Evolutionary conservation across 2,113 vertebrate genomes (phyloP), one percentile per base, ranked within the genome.

Genomic region (Chaetops frenatus): DNA sequence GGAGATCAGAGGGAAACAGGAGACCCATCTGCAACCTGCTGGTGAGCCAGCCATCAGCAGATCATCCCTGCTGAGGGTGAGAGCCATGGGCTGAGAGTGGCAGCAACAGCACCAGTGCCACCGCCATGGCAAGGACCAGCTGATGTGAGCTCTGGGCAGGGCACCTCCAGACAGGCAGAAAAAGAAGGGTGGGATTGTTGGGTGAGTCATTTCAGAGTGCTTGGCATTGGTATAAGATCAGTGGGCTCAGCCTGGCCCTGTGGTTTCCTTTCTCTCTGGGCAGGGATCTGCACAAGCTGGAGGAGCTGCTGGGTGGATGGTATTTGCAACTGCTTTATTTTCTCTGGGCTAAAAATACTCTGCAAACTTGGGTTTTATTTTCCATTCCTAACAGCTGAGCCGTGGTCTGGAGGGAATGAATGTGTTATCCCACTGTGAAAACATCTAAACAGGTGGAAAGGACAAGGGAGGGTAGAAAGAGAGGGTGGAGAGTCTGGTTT

Each of bases 321-420:
- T 62, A 70, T 96, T 81, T 93, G 81, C 73, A 90, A 88, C 73
- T 0, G 3, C 88, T 95, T 90, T 94, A 90, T 96, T 97, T 97
- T 95, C 89, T 57, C 89, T 92, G 62, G 51, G 92, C 86, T 97
- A 96, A 97, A 96, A 95, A 94, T 91, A 94, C 90, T 69, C 93
- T 16, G 71, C 90, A 95, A 96, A 90, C 81, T 81, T 85, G 27
- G 92, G 93, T 95, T 96, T 95, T 96, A 95, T 95, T 97, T 97
- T 97, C 92, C 96, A 82, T 91, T 94, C 87, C 74, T 80, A 87
- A 96, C 97, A 97, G 97, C 96, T 97, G 97, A 97, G 91, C 84
- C 92, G 79, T 2, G 62, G 69, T 96, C 93, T 95, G 72, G 66
- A 88, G 86, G 92, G 92, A 96, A 91, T 95, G 93, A 95, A 94